These are phyloP conservation scores for Synergus laeviventris DNA, from an alignment of 2,888 invertebrate species.

Conservation along the genomic window DNA sequence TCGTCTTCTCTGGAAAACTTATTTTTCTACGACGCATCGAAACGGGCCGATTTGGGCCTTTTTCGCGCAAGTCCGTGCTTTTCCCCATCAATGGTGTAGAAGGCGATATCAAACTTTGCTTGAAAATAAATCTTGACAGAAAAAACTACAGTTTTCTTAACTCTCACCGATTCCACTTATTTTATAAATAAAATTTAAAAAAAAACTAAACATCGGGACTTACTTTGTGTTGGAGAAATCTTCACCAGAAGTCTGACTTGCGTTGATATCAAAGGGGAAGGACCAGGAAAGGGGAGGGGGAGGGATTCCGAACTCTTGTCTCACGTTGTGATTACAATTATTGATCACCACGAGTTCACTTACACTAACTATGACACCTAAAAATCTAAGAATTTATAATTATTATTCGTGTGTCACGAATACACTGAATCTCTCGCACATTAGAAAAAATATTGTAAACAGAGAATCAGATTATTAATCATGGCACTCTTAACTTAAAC, in stretches of 20 bases:
- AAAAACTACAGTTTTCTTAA: neutral
- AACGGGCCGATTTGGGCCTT: constrained; percentile 34
- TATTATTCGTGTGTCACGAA: constrained; percentile 25
- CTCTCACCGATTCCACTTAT: neutral
- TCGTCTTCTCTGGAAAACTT: neutral
- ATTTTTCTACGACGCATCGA: constrained; percentile 35
- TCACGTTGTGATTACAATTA: constrained; percentile 45
- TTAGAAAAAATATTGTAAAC: constrained; percentile 29
- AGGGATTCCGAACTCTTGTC: constrained; percentile 39
- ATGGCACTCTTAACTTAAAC: constrained; percentile 11
- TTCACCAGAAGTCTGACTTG: constrained; percentile 32
- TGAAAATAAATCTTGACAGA: neutral
- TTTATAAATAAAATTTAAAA: no score
- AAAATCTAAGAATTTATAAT: neutral
- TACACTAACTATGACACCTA: neutral
- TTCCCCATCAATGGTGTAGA: constrained; percentile 7
- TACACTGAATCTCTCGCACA: neutral
- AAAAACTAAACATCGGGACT: constrained; percentile 16
- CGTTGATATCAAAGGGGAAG: constrained; percentile 31
- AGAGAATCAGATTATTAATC: constrained; percentile 17
- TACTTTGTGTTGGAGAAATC: constrained; percentile 15
- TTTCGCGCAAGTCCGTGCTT: constrained; percentile 37
- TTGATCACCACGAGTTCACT: constrained; percentile 48
- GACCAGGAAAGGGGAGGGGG: constrained; percentile 33
- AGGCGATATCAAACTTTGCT: constrained; percentile 15